Conservation (phyloP, 2,888 invertebrate species). For the Synanthedon formicaeformis region DNA sequence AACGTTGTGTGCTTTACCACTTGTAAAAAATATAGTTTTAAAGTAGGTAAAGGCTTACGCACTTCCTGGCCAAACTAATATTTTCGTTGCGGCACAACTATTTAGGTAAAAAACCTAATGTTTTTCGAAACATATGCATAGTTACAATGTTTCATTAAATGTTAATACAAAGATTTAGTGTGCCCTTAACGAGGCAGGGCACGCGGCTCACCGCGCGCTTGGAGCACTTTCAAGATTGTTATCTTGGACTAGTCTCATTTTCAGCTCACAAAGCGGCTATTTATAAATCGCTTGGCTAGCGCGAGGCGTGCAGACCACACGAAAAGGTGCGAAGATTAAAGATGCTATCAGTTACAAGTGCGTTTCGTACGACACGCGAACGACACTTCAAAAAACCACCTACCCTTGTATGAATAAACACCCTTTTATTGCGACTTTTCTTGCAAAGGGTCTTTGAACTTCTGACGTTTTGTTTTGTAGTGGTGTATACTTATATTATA, state of each 20-base stretch:
- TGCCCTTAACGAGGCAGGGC: constrained; percentile 21
- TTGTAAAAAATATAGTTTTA: no score
- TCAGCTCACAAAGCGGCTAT: constrained; percentile 59
- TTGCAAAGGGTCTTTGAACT: constrained; percentile 1
- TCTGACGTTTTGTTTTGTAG: no score
- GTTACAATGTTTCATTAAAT: background rate
- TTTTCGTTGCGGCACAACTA: no score
- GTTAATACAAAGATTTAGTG: background rate
- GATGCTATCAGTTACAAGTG: constrained; percentile 58
- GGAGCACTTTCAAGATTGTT: constrained; percentile 57
- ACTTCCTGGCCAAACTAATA: no score
- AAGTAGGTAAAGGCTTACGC: no score
- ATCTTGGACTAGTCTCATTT: constrained; percentile 58
- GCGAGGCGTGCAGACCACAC: constrained; percentile 33
- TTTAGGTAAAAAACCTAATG: no score
- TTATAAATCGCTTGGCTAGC: constrained; percentile 50
- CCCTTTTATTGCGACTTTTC: constrained; percentile 26
- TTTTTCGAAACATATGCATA: background rate
- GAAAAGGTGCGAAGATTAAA: constrained; percentile 69
- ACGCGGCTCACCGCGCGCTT: constrained; percentile 33
- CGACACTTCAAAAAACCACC: constrained; percentile 29
- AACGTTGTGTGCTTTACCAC: no score
- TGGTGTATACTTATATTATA: no score
- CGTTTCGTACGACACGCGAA: constrained; percentile 44
- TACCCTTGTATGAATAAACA: constrained; percentile 25